Conservation (phyloP, 92 coral and sea anemone genomes). For the Siderastrea radians region DNA sequence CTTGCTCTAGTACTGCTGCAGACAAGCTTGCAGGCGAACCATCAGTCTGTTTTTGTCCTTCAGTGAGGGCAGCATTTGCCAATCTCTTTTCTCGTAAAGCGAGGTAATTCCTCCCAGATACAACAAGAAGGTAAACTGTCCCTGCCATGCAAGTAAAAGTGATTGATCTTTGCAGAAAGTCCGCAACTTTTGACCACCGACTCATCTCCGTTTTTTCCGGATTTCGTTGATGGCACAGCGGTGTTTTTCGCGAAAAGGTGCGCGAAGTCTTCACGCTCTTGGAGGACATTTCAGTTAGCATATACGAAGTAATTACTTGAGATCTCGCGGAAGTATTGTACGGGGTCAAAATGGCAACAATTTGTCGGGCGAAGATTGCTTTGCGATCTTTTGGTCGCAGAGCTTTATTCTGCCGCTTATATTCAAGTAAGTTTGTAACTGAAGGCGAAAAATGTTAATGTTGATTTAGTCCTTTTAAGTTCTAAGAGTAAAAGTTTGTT, state of each 20-base stretch:
- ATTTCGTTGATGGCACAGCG: background rate
- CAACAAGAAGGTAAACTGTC: conserved; percentile 47
- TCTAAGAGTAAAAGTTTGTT: background rate
- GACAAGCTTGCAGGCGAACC: background rate
- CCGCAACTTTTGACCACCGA: conserved; percentile 52
- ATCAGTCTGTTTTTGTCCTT: background rate
- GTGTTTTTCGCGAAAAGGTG: background rate
- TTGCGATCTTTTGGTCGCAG: conserved; percentile 47
- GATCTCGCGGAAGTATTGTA: conserved; percentile 16
- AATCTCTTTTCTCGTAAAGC: conserved; percentile 39
- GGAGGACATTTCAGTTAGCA: background rate
- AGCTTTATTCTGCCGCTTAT: conserved; percentile 49
- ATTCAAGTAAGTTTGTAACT: conserved; percentile 65
- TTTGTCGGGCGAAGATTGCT: conserved; percentile 31
- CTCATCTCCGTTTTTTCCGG: conserved; percentile 15
- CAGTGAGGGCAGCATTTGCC: conserved; percentile 17
- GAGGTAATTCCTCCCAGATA: conserved; percentile 60
- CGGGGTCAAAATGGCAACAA: conserved; percentile 74
- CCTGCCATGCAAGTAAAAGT: conserved; percentile 58
- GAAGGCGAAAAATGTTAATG: background rate
- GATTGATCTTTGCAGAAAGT: conserved; percentile 71
- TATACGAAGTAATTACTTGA: background rate
- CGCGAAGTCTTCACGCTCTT: background rate
- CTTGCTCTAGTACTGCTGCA: background rate
- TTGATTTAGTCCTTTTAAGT: background rate